Evolutionary conservation across 2,113 vertebrate species (phyloP).

Genomic region (Eira barbara): DNA sequence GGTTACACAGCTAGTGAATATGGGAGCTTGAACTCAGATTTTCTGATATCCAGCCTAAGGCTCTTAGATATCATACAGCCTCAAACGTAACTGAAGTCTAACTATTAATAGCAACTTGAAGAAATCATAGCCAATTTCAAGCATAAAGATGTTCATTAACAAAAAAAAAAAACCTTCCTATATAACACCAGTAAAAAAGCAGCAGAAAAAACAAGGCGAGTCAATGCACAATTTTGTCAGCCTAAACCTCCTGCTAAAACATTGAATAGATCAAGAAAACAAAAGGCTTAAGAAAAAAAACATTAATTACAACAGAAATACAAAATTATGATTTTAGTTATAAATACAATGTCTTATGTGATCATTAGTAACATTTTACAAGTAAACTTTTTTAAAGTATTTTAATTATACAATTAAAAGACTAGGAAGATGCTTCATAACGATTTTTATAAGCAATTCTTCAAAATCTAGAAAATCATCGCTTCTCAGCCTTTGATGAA

Average conservation of each 20-base stretch:
- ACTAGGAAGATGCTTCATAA: not conserved
- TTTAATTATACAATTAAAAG: not conserved
- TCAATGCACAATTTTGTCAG: not conserved
- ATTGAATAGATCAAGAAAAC: not conserved
- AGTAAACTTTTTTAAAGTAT: not conserved
- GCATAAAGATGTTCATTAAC: not conserved
- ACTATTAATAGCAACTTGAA: not conserved
- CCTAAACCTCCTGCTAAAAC: not conserved
- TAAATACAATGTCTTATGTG: not conserved
- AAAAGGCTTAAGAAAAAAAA: not conserved
- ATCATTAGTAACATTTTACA: not conserved
- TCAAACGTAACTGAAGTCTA: not conserved
- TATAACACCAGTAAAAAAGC: not conserved
- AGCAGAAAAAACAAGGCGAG: not conserved
- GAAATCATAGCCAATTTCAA: constrained; percentile 1
- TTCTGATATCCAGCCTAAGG: not conserved
- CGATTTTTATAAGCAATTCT: not conserved
- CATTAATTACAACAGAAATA: not conserved
- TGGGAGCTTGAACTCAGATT: not conserved
- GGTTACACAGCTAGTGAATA: not conserved
- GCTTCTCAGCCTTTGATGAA: not conserved
- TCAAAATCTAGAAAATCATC: not conserved
- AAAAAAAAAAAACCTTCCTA: not conserved
- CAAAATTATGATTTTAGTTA: not conserved
- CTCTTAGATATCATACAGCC: not conserved